These are phyloP conservation scores for Adelosebastes latens DNA, from an alignment of 2,797 vertebrate species.

Conservation along the genomic window DNA sequence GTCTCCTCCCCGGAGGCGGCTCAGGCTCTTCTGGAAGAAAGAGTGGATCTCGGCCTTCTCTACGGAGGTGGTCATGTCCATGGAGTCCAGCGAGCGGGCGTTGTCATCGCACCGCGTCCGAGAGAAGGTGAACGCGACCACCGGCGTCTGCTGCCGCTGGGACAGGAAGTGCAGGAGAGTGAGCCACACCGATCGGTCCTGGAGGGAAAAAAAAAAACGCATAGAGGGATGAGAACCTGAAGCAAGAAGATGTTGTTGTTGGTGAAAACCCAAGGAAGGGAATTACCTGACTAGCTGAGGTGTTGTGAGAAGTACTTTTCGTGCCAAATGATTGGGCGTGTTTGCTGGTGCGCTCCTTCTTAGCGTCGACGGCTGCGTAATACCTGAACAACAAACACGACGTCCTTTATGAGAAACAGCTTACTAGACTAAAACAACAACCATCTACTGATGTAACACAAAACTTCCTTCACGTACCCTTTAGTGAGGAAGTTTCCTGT, in stretches of 20 bases:
- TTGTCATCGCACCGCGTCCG: slow-evolving; percentile 92
- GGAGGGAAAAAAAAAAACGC: background rate
- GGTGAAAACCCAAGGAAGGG: background rate
- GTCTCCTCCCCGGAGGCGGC: slow-evolving; percentile 89
- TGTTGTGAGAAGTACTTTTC: slow-evolving; percentile 81
- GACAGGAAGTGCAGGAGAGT: slow-evolving; percentile 89
- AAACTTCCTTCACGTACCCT: slow-evolving; percentile 76
- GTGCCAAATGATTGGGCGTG: slow-evolving; percentile 93
- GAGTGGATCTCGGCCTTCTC: slow-evolving; percentile 93
- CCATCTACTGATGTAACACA: no score
- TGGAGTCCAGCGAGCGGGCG: slow-evolving; percentile 87
- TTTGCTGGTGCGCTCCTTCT: slow-evolving; percentile 92
- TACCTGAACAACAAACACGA: slow-evolving; percentile 79
- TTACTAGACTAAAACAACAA: background rate
- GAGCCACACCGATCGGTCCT: slow-evolving; percentile 92
- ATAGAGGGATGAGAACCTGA: background rate
- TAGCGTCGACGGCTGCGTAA: slow-evolving; percentile 89
- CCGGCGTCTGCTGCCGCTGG: slow-evolving; percentile 88
- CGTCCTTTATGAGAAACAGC: background rate
- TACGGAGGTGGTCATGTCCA: slow-evolving; percentile 87
- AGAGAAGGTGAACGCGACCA: slow-evolving; percentile 94
- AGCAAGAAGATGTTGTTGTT: background rate
- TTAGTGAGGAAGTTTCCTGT: slow-evolving; percentile 89
- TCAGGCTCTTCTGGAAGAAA: slow-evolving; percentile 92
- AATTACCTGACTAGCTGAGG: slow-evolving; percentile 81